Evolutionary conservation across 2,113 vertebrate genomes (phyloP).

Genomic region (Damaliscus lunatus): DNA sequence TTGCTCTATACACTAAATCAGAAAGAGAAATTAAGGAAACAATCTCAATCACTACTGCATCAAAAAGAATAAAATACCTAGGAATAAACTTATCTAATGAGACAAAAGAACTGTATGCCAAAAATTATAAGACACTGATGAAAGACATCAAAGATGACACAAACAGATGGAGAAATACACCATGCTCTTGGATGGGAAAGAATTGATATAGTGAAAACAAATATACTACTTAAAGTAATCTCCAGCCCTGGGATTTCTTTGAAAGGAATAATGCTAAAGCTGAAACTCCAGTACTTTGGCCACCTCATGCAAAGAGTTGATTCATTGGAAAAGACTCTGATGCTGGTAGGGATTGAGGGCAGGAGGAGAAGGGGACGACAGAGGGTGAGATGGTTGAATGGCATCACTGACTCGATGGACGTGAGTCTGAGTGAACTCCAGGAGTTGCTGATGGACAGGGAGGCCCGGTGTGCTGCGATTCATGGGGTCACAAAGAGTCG

Average conservation of each 20-base stretch:
- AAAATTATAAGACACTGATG: neutral
- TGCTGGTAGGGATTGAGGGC: too few species aligned
- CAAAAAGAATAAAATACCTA: neutral
- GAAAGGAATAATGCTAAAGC: too few species aligned
- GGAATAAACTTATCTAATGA: neutral
- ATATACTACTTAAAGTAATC: neutral
- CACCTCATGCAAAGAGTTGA: too few species aligned
- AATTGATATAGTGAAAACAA: neutral
- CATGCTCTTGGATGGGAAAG: neutral
- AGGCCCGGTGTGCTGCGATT: rapidly evolving
- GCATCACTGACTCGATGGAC: too few species aligned
- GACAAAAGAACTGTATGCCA: neutral
- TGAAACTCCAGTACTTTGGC: too few species aligned
- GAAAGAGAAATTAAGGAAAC: neutral
- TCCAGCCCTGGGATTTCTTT: neutral
- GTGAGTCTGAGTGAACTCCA: too few species aligned
- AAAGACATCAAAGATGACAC: neutral
- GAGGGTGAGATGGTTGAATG: too few species aligned
- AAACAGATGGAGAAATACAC: neutral
- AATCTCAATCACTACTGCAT: neutral
- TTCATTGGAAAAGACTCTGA: too few species aligned
- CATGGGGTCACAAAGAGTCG: too few species aligned
- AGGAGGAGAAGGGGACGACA: too few species aligned
- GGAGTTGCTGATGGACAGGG: too few species aligned
- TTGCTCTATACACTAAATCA: neutral